Percentiles rank a stretch among this genome's conserved stretches.
Evolutionary conservation across 2,797 vertebrate genomes (phyloP).

Genomic region (Macroramphosus scolopax): DNA sequence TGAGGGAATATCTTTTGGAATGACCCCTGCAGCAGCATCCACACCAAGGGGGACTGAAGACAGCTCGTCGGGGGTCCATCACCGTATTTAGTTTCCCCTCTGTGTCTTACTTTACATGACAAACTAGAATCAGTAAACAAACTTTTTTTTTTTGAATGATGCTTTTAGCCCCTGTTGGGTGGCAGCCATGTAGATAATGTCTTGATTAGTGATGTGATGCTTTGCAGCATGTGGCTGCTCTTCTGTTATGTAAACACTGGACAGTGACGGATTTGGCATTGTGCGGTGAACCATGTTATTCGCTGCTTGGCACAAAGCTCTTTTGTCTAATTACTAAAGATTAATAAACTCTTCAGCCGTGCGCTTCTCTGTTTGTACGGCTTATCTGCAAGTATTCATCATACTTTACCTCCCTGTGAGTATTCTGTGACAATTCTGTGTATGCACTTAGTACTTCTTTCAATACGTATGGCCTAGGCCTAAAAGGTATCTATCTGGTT

Average conservation of each 20-base stretch:
- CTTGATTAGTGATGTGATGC: slow-evolving; percentile 30
- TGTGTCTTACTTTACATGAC: too few relatives aligned
- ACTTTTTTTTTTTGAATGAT: slow-evolving; percentile 5
- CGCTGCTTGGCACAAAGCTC: slow-evolving; percentile 21
- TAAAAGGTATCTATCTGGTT: too few relatives aligned
- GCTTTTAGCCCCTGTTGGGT: slow-evolving; percentile 7
- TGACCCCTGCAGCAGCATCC: too few relatives aligned
- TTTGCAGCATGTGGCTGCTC: slow-evolving; percentile 27
- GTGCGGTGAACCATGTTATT: slow-evolving; percentile 30
- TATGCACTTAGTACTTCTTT: too few relatives aligned
- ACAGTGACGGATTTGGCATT: slow-evolving; percentile 29
- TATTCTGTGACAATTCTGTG: too few relatives aligned
- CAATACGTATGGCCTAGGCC: too few relatives aligned
- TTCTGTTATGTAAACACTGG: slow-evolving; percentile 32
- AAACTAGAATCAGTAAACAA: too few relatives aligned
- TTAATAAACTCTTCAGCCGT: slow-evolving; percentile 18
- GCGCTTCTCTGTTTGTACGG: slow-evolving; percentile 3
- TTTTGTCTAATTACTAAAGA: slow-evolving; percentile 24
- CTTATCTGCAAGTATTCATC: slow-evolving; percentile 6
- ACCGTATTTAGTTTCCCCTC: too few relatives aligned
- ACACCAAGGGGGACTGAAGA: too few relatives aligned
- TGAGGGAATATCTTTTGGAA: too few relatives aligned
- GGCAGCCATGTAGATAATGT: slow-evolving; percentile 28
- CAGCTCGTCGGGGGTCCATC: too few relatives aligned
- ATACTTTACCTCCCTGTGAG: slow-evolving; percentile 8